A percentile compares a stretch with the other conserved stretches of the same genome.
phyloP scores from a whole-genome alignment of 37 sponge, comb jelly and placozoan species.

The Cladorhizidae sp. region DNA sequence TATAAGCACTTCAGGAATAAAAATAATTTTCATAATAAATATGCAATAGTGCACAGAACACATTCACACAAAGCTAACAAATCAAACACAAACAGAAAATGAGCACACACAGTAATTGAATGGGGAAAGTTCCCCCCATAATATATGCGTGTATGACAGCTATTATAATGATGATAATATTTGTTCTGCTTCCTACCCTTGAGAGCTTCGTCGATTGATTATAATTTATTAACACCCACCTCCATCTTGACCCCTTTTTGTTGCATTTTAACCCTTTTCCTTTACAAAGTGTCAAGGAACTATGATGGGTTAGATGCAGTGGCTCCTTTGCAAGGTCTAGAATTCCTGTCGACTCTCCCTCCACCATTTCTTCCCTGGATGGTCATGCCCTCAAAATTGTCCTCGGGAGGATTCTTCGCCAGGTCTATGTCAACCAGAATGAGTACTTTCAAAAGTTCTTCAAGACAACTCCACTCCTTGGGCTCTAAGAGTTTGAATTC shows the following conservation, averaged over 20 bases:
- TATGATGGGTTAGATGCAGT: too few relatives aligned
- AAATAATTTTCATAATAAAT: background rate
- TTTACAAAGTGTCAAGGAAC: too few relatives aligned
- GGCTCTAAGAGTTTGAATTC: conserved; percentile 78
- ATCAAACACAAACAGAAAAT: conserved; percentile 7
- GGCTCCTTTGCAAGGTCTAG: too few relatives aligned
- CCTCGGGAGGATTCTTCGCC: conserved; percentile 39
- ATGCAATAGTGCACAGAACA: background rate
- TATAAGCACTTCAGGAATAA: background rate
- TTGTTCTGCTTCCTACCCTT: too few relatives aligned
- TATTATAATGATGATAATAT: too few relatives aligned
- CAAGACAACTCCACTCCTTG: conserved; percentile 68
- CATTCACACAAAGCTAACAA: background rate
- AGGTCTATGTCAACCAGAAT: conserved; percentile 48
- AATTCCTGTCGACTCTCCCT: too few relatives aligned
- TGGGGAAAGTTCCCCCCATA: background rate
- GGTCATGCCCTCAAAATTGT: conserved; percentile 13
- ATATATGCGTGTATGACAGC: too few relatives aligned
- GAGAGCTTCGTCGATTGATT: too few relatives aligned
- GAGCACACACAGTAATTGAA: background rate
- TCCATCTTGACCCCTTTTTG: too few relatives aligned
- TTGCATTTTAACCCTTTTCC: too few relatives aligned
- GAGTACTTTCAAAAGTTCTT: conserved; percentile 69
- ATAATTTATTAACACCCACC: too few relatives aligned
- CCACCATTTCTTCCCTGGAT: too few relatives aligned